Percentiles rank a stretch among this genome's conserved stretches.
Evolutionary conservation across 2,797 vertebrate genomes (phyloP).

Genomic region (Mergus octosetaceus): DNA sequence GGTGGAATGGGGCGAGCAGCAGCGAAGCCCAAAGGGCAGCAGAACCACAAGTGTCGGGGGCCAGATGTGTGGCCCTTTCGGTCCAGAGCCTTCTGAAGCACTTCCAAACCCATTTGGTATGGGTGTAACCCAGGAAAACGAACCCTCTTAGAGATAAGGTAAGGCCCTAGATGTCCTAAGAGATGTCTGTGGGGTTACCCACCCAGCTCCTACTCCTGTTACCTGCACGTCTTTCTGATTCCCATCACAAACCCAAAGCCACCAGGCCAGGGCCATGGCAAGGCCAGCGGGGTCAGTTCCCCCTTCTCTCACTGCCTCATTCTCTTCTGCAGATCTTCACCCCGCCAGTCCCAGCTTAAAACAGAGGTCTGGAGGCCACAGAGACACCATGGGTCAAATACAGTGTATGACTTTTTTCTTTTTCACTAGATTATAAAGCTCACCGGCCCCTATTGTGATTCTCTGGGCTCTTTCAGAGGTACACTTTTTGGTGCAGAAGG

Average conservation of each 20-base stretch:
- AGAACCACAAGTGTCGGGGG: neutral
- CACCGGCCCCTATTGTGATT: neutral
- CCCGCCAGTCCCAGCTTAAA: neutral
- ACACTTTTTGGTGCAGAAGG: neutral
- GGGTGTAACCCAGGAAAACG: neutral
- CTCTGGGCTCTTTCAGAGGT: neutral
- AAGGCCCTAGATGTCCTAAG: neutral
- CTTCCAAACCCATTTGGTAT: neutral
- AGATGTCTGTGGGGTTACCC: neutral
- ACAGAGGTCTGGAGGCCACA: neutral
- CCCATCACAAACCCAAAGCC: neutral
- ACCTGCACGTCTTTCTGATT: neutral
- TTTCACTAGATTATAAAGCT: neutral
- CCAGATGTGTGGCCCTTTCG: accelerated
- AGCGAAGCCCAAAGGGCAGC: neutral
- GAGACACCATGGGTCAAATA: neutral
- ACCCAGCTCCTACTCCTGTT: neutral
- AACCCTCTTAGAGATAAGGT: neutral
- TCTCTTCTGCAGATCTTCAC: neutral
- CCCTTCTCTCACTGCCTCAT: neutral
- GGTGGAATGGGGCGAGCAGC: neutral
- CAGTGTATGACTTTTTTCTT: too few relatives aligned
- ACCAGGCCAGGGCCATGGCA: neutral
- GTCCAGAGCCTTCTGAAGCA: neutral
- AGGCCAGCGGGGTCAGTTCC: neutral